phyloP scores from a whole-genome alignment of 2,113 vertebrate species.

The Platichthys stellatus region DNA sequence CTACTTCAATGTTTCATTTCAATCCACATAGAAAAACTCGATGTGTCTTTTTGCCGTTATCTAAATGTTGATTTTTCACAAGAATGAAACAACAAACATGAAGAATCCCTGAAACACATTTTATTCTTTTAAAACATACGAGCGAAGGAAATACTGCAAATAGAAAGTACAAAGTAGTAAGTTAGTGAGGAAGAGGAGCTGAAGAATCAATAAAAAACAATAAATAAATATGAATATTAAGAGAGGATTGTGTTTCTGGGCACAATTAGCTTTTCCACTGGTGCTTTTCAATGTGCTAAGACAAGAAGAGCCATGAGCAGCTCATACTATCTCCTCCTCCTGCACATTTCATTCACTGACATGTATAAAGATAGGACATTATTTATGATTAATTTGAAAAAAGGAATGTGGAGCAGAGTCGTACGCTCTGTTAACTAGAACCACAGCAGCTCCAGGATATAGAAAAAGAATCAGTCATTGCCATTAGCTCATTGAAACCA shows the following conservation, averaged over 20 bases:
- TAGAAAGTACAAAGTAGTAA: constrained; percentile 20
- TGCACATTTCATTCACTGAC: constrained; percentile 37
- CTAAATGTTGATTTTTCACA: no score
- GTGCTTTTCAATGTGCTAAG: constrained; percentile 63
- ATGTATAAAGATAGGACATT: constrained; percentile 73
- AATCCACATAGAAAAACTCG: background rate
- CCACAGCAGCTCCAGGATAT: constrained; percentile 49
- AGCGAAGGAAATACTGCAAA: background rate
- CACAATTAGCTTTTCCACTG: constrained; percentile 61
- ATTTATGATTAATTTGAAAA: constrained; percentile 79
- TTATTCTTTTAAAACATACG: no score
- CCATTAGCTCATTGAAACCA: constrained; percentile 53
- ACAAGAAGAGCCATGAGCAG: constrained; percentile 49
- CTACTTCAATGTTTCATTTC: background rate
- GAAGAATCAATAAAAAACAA: no score
- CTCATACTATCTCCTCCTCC: constrained; percentile 66
- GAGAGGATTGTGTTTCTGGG: constrained; percentile 34
- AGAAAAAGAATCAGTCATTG: constrained; percentile 68
- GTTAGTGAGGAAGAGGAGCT: background rate
- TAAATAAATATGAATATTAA: constrained; percentile 17
- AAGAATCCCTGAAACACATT: no score
- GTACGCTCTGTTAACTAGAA: constrained; percentile 73
- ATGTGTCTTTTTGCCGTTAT: no score
- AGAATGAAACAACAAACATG: background rate
- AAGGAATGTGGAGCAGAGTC: constrained; percentile 64